Evolutionary conservation across 2,888 invertebrate genomes (phyloP).

Genomic region (Tuta absoluta): DNA sequence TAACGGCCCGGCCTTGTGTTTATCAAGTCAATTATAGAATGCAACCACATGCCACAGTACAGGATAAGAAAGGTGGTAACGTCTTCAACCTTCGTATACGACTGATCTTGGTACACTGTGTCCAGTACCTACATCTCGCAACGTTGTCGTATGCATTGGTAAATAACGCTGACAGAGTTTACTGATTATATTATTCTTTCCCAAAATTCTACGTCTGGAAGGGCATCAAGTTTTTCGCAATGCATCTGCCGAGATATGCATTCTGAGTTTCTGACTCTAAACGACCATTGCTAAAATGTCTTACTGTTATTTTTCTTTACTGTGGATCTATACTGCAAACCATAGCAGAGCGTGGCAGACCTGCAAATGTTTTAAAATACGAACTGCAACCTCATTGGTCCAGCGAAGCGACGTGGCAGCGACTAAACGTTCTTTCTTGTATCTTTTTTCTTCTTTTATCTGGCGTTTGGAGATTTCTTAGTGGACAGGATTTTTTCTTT

Average conservation of each 20-base stretch:
- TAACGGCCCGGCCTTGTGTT: constrained; percentile 39
- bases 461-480: constrained; percentile 1
- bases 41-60: constrained; percentile 5
- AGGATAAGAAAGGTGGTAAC: no score
- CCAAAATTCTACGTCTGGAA: no score
- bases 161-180: no score
- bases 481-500: not conserved
- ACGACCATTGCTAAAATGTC: not conserved
- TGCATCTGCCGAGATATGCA: no score
- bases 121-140: no score
- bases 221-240: no score
- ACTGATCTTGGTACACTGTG: no score
- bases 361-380: constrained; percentile 32
- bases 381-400: constrained; percentile 20
- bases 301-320: no score
- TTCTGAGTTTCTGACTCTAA: not conserved
- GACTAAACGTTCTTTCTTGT: constrained; percentile 1
- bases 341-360: constrained; percentile 28
- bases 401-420: not conserved
- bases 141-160: no score
- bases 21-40: constrained; percentile 47
- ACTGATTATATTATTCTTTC: no score
- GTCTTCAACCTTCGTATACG: no score
- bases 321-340: not conserved
- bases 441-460: constrained; percentile 2